Conservation (phyloP, 2,113 vertebrate genomes). For the Pseudorhombus dupliciocellatus region DNA sequence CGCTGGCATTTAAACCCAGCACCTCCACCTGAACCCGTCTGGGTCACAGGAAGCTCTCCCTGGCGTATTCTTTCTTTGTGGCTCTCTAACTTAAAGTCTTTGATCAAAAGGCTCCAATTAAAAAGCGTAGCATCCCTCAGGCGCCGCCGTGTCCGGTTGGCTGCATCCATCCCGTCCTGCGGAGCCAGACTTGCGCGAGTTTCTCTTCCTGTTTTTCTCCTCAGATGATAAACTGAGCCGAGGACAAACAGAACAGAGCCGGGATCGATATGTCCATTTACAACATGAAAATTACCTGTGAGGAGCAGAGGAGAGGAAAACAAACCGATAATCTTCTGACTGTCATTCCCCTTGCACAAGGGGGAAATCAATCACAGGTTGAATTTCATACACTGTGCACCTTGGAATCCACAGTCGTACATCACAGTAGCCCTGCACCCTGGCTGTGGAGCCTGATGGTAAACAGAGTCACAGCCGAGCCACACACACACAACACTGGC, state of each 20-base stretch:
- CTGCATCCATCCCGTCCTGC: background rate
- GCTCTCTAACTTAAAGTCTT: background rate
- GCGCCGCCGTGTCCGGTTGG: slow-evolving; percentile 1
- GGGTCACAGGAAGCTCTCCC: background rate
- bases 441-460: background rate
- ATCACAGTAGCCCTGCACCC: slow-evolving; percentile 29
- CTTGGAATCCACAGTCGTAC: slow-evolving; percentile 54
- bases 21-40: background rate
- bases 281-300: slow-evolving; percentile 73
- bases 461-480: slow-evolving; percentile 16
- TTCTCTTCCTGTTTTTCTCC: slow-evolving; percentile 33
- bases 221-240: slow-evolving; percentile 52
- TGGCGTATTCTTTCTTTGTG: background rate
- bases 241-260: slow-evolving; percentile 54
- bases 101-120: slow-evolving; percentile 1
- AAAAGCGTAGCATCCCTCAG: slow-evolving; percentile 12
- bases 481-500: too few relatives aligned
- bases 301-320: slow-evolving; percentile 45
- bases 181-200: slow-evolving; percentile 38
- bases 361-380: slow-evolving; percentile 62
- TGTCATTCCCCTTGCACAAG: slow-evolving; percentile 55
- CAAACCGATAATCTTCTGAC: slow-evolving; percentile 65
- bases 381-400: slow-evolving; percentile 42
- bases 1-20: too few relatives aligned
- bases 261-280: slow-evolving; percentile 71